Percentiles rank a stretch among this genome's conserved stretches.
Conservation (phyloP, 2,888 invertebrate genomes). For the Orthosia gracilis region DNA sequence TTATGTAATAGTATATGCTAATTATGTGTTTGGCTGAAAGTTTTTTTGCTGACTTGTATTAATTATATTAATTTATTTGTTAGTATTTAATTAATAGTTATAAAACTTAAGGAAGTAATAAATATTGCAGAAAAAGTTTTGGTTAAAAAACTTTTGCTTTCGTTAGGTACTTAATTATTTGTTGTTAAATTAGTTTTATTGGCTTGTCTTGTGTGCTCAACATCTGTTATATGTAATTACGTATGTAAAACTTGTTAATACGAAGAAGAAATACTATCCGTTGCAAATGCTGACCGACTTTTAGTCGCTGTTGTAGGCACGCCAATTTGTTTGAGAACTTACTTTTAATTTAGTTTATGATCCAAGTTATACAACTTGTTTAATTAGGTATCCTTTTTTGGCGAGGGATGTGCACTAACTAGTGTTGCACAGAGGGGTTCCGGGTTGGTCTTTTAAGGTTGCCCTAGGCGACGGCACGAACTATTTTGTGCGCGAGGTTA, state of each 20-base stretch:
- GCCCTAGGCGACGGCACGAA: too few relatives aligned
- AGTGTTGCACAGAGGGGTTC: too few relatives aligned
- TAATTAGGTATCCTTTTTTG: too few relatives aligned
- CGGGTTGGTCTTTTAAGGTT: too few relatives aligned
- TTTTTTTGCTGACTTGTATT: slow-evolving; percentile 23
- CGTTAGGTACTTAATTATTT: slow-evolving; percentile 12
- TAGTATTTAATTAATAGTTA: slow-evolving; percentile 34
- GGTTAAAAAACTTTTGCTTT: slow-evolving; percentile 20
- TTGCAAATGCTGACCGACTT: slow-evolving; percentile 11
- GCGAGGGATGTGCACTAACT: too few relatives aligned
- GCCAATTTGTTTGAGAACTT: too few relatives aligned
- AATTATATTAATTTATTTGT: slow-evolving; percentile 38
- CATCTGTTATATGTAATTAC: slow-evolving; percentile 21
- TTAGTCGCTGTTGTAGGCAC: too few relatives aligned
- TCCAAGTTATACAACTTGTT: too few relatives aligned
- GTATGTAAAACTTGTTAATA: neutral
- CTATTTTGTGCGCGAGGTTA: too few relatives aligned
- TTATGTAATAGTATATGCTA: slow-evolving; percentile 44
- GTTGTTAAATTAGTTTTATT: slow-evolving; percentile 34
- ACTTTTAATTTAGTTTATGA: too few relatives aligned
- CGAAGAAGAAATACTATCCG: neutral
- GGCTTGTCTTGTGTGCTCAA: slow-evolving; percentile 14
- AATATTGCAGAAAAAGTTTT: slow-evolving; percentile 25
- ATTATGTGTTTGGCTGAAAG: slow-evolving; percentile 34
- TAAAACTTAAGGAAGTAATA: slow-evolving; percentile 30